Evolutionary conservation across 2,797 vertebrate genomes (phyloP).

Genomic region (Halcyon chelicuti): DNA sequence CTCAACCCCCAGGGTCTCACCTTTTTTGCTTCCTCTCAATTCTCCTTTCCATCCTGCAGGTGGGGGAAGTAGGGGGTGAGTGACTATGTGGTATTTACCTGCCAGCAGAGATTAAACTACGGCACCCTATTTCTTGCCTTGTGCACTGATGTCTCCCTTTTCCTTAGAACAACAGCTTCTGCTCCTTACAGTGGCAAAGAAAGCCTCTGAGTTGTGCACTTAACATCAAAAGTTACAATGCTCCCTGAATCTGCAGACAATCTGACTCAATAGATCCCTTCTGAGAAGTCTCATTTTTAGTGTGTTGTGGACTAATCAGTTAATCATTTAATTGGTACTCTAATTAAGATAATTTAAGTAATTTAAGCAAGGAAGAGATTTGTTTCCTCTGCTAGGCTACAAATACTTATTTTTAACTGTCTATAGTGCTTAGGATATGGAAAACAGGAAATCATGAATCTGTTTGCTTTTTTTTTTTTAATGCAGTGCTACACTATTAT

Average conservation of each 20-base stretch:
- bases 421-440: not conserved
- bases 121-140: not conserved
- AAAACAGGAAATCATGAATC: not conserved
- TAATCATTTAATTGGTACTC: constrained; percentile 22
- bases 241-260: not conserved
- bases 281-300: not conserved
- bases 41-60: too few relatives aligned
- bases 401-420: not conserved
- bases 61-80: too few relatives aligned
- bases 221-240: not conserved
- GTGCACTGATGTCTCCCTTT: not conserved
- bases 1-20: too few relatives aligned
- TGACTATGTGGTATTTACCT: too few relatives aligned
- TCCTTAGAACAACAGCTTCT: not conserved
- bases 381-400: constrained; percentile 4
- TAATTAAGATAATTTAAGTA: constrained; percentile 12
- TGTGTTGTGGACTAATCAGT: not conserved
- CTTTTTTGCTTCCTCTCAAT: too few relatives aligned
- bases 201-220: rapidly evolving
- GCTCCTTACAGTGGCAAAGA: not conserved
- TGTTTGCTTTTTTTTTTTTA: not conserved
- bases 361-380: not conserved
- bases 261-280: not conserved
- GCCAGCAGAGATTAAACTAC: too few relatives aligned
- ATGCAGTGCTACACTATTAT: not conserved